Percentiles rank a stretch among this genome's conserved stretches.
phyloP scores from a whole-genome alignment of 2,888 invertebrate genomes.

The Alentia gelatinosa region DNA sequence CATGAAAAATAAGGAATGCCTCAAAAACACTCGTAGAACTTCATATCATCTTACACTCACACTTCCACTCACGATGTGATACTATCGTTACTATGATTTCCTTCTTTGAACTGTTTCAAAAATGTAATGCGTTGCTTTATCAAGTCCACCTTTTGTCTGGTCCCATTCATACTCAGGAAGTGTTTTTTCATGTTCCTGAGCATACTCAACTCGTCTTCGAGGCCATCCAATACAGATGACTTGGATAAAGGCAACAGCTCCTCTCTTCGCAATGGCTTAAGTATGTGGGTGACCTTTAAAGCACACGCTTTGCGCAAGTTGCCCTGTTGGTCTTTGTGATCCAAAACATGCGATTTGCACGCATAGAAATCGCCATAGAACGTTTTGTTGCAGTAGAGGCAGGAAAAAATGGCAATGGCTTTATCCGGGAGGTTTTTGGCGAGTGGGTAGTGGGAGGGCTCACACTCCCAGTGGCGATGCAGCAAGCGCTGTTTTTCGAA shows the following conservation, averaged over 20 bases:
- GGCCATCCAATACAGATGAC: not conserved
- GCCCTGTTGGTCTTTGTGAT: not conserved
- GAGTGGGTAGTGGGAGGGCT: slow-evolving; percentile 41
- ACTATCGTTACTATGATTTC: not conserved
- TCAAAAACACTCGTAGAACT: too few relatives aligned
- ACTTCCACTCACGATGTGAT: not conserved
- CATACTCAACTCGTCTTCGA: slow-evolving; percentile 44
- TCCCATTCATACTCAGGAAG: slow-evolving; percentile 21
- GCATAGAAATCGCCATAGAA: slow-evolving; percentile 37
- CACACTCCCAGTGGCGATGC: slow-evolving; percentile 33
- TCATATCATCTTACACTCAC: not conserved
- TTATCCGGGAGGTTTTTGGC: not conserved
- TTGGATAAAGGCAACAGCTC: slow-evolving; percentile 36
- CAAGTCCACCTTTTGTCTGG: not conserved
- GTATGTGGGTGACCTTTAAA: slow-evolving; percentile 38
- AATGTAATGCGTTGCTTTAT: slow-evolving; percentile 2
- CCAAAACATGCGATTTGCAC: slow-evolving; percentile 51
- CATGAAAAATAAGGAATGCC: too few relatives aligned
- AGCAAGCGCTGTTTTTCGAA: not conserved
- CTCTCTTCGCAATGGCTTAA: slow-evolving; percentile 24
- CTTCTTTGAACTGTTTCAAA: not conserved
- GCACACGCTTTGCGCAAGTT: not conserved
- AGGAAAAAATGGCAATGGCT: slow-evolving; percentile 46
- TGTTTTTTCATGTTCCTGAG: slow-evolving; percentile 48
- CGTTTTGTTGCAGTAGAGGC: slow-evolving; percentile 51